Conservation (phyloP, 2,888 invertebrate genomes). For the Eurytoma californica region DNA sequence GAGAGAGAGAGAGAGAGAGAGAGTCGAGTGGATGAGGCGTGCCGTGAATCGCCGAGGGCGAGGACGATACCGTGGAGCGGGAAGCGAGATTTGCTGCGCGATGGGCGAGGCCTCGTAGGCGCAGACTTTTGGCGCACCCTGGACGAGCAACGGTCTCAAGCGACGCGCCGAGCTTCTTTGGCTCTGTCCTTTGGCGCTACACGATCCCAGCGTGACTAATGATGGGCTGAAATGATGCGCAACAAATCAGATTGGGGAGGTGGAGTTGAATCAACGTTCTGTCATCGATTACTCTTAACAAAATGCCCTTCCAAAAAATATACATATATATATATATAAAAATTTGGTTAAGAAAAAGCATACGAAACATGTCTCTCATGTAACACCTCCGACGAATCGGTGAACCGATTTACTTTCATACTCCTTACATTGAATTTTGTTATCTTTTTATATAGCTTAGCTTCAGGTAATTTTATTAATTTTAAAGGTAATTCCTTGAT, state of each 20-base stretch:
- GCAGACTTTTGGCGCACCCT: slow-evolving; percentile 28
- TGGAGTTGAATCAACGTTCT: neutral
- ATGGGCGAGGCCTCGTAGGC: slow-evolving; percentile 36
- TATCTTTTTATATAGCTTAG: slow-evolving; percentile 73
- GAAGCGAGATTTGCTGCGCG: neutral
- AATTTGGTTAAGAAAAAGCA: slow-evolving; percentile 36
- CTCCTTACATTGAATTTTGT: slow-evolving; percentile 71
- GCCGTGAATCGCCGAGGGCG: too few species aligned
- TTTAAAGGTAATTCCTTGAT: too few species aligned
- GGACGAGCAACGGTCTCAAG: neutral
- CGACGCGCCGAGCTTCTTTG: too few species aligned
- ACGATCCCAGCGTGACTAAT: neutral
- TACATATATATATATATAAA: neutral
- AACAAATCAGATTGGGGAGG: slow-evolving; percentile 33
- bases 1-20: slow-evolving; percentile 27
- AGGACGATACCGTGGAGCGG: too few species aligned
- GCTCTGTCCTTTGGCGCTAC: too few species aligned
- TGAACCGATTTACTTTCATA: slow-evolving; percentile 69
- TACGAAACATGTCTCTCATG: slow-evolving; percentile 39
- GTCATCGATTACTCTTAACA: slow-evolving; percentile 36
- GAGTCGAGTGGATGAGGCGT: neutral
- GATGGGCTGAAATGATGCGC: slow-evolving; percentile 41
- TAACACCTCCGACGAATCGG: slow-evolving; percentile 55
- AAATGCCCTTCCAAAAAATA: slow-evolving; percentile 39
- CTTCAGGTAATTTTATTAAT: slow-evolving; percentile 57